Evolutionary conservation across 2,113 vertebrate genomes (phyloP), one percentile per base, ranked within the genome.

Genomic region (Chaenocephalus aceratus): DNA sequence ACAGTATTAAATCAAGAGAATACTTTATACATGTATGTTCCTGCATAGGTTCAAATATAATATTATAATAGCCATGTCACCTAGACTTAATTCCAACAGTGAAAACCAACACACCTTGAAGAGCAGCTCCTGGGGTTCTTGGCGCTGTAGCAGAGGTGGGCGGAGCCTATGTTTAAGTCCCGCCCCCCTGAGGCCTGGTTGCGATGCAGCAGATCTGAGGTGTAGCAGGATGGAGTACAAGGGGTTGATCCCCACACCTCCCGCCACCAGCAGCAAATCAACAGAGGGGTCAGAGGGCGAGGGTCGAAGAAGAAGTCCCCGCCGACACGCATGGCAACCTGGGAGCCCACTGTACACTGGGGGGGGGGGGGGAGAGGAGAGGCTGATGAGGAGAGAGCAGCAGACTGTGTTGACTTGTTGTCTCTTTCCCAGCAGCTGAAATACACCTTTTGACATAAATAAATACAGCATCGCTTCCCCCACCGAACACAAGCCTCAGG

Each of bases 181-280:
- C 51, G 90, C 79, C 88, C 91, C 52, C 77, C 57, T 1, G 83
- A 90, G 72, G 82, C 44, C 0, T 44, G 90, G 72, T 73, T 77
- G 16, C 91, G 86, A 71, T 78, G 92, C 65, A 95, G 94, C 77
- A 99, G 95, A 84, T 99, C 96, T 5, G 92, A 90, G 2, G 93
- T 18, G 79, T 67, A 96, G 89, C 85, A 99, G 94, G 88, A 99
- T 97, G 80, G 98, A 98, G 91, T 97, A 96, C 79, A 99, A 93
- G 4, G 98, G 98, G 91, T 99, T 99, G 91, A 99, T 98, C 64
- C 97, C 97, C 0, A 98, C 97, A 9, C 97, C 97, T 10, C 98
- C 98, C 5, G 97, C 97, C 72, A 99, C 96, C 87, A 99, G 89
- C 78, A 99, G 93, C 36, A 99, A 88, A 82, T 97, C 95, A 86